These are phyloP conservation scores for Acanthiza pusilla DNA, from an alignment of 2,797 vertebrate species.

Conservation along the genomic window DNA sequence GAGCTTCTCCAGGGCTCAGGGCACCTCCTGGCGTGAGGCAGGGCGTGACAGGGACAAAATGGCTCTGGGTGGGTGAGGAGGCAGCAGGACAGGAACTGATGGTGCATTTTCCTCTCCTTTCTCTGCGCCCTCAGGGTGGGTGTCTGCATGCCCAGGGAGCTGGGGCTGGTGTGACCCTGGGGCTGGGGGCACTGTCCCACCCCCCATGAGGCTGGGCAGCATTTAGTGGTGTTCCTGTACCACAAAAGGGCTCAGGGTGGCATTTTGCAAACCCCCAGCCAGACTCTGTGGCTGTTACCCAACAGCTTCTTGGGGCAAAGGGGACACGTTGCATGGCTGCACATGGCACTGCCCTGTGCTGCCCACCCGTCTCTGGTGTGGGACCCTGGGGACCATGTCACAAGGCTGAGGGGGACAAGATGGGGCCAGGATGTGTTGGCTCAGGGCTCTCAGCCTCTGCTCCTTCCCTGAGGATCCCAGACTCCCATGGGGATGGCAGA, in stretches of 20 bases:
- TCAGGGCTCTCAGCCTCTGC: neutral
- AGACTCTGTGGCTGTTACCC: fast-evolving
- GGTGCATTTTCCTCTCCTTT: neutral
- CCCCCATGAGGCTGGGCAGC: fast-evolving
- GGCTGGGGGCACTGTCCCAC: neutral
- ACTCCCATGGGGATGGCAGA: fast-evolving
- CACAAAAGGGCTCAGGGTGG: fast-evolving
- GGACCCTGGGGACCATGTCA: neutral
- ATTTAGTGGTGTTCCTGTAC: fast-evolving
- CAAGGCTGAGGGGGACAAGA: neutral
- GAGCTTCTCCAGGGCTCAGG: neutral
- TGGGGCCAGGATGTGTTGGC: neutral
- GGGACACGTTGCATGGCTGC: neutral
- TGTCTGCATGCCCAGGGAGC: neutral
- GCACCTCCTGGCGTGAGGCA: neutral
- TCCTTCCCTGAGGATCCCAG: neutral
- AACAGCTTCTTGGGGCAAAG: neutral
- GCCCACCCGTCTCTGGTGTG: fast-evolving
- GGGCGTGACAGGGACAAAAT: neutral
- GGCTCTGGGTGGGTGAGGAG: neutral
- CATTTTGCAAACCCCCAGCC: neutral
- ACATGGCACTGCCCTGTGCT: fast-evolving
- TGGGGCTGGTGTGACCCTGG: fast-evolving
- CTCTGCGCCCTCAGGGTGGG: neutral
- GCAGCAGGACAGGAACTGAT: fast-evolving